Evolutionary conservation across 2,113 vertebrate species (phyloP), one percentile per base, ranked within the genome.

Genomic region (Notarius quadriscutis): DNA sequence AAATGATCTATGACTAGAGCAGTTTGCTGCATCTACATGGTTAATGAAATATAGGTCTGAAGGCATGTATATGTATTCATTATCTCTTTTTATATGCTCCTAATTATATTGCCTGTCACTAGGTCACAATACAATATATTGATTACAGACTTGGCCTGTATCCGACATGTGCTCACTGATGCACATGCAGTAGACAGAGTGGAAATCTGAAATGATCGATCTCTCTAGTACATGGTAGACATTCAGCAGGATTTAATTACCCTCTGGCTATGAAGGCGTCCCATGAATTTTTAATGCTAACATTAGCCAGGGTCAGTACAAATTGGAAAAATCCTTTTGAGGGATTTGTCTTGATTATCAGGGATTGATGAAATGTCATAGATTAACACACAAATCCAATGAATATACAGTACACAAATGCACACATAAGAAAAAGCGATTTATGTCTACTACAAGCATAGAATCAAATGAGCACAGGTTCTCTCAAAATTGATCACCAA

Each of bases 161-260:
- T 57, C 57, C 18, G 2, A 14, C 74, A 78, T 71, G 11, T 4
- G 5, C 25, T 53, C 58, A 60, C 7, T 55, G 17, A n/a, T 81
- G 74, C 51, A 83, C 62, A 79, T 75, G 57, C 58, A 65, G 41
- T 22, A 78, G 69, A 86, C 17, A 41, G 11, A 18, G 48, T n/a
- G 34, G 55, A 58, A 48, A 11, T 60, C 48, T 48, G 50, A 71
- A 69, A 81, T 22, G 41, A 84, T 57, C 41, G 18, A 84, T 55
- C 79, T 51, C 77, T 58, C 63, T 72, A 22, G 4, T 77, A 85
- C 63, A 78, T 58, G 75, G 51, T 27, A 77, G 77, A 77, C 88
- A 34, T 89, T 69, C 51, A 69, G 78, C 71, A 20, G 55, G 88
- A 74, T 89, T 69, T 53, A 71, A 86, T 89, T 80, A 86, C 51